Evolutionary conservation across 2,797 vertebrate genomes (phyloP).

Genomic region (Chaetodon trifasciatus): DNA sequence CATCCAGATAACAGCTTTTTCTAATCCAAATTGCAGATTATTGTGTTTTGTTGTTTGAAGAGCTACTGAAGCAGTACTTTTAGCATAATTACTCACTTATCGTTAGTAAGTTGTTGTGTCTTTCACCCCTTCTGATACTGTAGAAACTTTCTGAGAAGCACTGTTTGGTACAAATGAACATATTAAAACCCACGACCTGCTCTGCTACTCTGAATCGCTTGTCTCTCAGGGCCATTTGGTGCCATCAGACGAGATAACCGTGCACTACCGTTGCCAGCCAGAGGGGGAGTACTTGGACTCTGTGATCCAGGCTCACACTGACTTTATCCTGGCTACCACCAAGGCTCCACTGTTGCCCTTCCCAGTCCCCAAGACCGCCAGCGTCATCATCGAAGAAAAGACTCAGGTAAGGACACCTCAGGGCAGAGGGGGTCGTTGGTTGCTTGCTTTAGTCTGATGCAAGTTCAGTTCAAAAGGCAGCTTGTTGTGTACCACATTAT

Average conservation of each 20-base stretch:
- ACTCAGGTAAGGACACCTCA: slow-evolving; percentile 86
- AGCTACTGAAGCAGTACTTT: slow-evolving; percentile 6
- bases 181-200: background rate
- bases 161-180: background rate
- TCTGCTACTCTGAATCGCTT: background rate
- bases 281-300: slow-evolving; percentile 90
- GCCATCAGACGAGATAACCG: slow-evolving; percentile 94
- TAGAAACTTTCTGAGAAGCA: background rate
- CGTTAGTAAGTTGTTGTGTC: background rate
- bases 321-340: slow-evolving; percentile 95
- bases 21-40: background rate
- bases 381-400: slow-evolving; percentile 92
- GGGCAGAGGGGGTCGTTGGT: background rate
- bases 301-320: slow-evolving; percentile 91
- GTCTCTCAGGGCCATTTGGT: slow-evolving; percentile 91
- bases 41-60: slow-evolving; percentile 22
- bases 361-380: slow-evolving; percentile 87
- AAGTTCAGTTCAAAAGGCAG: slow-evolving; percentile 8
- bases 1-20: background rate
- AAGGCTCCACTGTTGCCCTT: slow-evolving; percentile 92
- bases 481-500: background rate
- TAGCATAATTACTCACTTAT: background rate
- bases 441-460: background rate
- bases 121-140: background rate
- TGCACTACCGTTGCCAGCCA: slow-evolving; percentile 91